Evolutionary conservation across 2,113 vertebrate genomes (phyloP), one percentile per base, ranked within the genome.

Genomic region (Helogale parvula): DNA sequence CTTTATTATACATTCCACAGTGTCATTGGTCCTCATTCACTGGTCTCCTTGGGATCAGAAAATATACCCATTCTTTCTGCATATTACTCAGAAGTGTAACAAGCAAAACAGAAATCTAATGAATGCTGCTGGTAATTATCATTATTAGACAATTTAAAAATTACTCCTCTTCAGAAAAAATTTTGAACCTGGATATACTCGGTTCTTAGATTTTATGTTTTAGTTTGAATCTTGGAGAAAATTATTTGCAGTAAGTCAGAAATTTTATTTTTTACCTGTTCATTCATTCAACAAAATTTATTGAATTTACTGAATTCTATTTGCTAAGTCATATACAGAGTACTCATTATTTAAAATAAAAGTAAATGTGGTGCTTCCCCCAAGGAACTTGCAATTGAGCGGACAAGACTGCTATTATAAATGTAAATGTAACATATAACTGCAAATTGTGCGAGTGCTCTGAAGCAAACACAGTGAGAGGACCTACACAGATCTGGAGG

Each of bases 41-140:
- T 66, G 10, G 63, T n/a, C 6, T 23, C 33, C 65, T 60, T 52
- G 81, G 50, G 17, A 68, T 71, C 63, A 84, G 52, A 95, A 79
- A 88, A 38, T 89, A 45, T 38, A 25, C 19, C 8, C 12, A 74
- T 50, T 86, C 31, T 35, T 89, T 92, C 63, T n/a, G 38, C 8
- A 23, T 57, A 81, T 69, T 63, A 80, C 60, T 89, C 21, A 89
- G 57, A 76, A 52, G 8, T 92, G 16, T 33, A 77, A 86, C 27
- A 87, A 77, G 27, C 50, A 94, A 91, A 97, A 35, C 11, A 38
- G 29, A 74, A 97, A 41, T 9, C 23, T 82, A 96, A 82, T 25
- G 17, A 35, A 60, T 82, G 45, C 14, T 91, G 89, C 88, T 71
- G 27, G 27, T 50, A 90, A 79, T 41, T 71, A 74, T 47, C 8